Percentiles rank a stretch among this genome's conserved stretches.
Evolutionary conservation across 2,797 vertebrate genomes (phyloP).

Genomic region (Amphiprion clarkii): DNA sequence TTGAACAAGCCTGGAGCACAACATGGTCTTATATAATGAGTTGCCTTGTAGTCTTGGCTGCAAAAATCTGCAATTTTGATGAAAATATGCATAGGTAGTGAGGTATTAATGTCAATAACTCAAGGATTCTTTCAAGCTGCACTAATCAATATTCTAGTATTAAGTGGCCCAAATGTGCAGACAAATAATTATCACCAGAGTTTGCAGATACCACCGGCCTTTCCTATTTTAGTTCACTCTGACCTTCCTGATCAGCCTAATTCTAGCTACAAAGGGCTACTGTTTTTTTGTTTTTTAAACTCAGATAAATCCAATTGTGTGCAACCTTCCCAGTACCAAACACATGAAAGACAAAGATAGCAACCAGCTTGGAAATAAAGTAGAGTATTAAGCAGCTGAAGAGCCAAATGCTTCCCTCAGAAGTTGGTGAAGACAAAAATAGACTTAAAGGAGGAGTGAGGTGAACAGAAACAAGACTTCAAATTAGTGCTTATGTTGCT

Average conservation of each 20-base stretch:
- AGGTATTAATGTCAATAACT: slow-evolving; percentile 11
- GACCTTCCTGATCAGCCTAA: background rate
- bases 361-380: background rate
- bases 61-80: slow-evolving; percentile 10
- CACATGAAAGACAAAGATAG: background rate
- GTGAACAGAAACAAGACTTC: slow-evolving; percentile 10
- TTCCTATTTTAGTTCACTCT: slow-evolving; percentile 10
- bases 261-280: background rate
- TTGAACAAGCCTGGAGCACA: background rate
- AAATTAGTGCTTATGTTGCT: slow-evolving; percentile 15
- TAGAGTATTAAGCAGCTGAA: background rate
- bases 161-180: slow-evolving; percentile 6
- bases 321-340: background rate
- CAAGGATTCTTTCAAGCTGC: slow-evolving; percentile 3
- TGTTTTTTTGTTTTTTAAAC: background rate
- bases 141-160: slow-evolving; percentile 17
- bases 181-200: background rate
- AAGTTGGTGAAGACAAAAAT: background rate
- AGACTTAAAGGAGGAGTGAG: slow-evolving; percentile 1
- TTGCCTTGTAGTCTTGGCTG: slow-evolving; percentile 1
- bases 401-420: slow-evolving; percentile 3
- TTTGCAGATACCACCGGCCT: background rate
- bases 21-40: slow-evolving; percentile 2
- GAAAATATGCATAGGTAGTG: background rate
- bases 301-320: background rate